phyloP scores from a whole-genome alignment of 2,797 vertebrate species.

The Limosa lapponica region DNA sequence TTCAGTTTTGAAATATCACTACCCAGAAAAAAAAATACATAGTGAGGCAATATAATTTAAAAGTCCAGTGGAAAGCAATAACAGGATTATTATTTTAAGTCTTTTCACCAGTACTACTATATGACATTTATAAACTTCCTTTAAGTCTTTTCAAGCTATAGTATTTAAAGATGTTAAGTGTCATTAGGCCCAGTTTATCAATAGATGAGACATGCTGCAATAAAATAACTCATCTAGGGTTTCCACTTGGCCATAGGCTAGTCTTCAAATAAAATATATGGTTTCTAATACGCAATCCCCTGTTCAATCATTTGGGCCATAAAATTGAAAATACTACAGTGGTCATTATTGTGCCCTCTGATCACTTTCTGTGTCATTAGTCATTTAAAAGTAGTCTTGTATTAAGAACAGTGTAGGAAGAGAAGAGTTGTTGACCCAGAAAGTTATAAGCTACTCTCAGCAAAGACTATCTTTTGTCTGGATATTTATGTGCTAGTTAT shows the following conservation, averaged over 20 bases:
- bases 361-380: background rate
- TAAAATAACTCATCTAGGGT: background rate
- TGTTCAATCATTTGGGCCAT: background rate
- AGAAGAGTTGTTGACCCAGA: background rate
- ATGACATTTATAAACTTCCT: background rate
- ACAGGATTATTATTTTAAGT: background rate
- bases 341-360: constrained; percentile 30
- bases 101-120: background rate
- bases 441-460: background rate
- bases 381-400: background rate
- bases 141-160: background rate
- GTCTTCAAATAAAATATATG: constrained; percentile 16
- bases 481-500: constrained; percentile 10
- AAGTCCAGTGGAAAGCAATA: background rate
- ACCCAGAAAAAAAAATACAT: background rate
- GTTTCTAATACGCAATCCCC: background rate
- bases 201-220: background rate
- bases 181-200: background rate
- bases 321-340: constrained; percentile 7
- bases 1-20: background rate
- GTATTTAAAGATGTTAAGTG: background rate
- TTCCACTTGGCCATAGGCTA: background rate
- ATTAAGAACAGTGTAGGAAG: background rate
- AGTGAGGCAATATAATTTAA: background rate
- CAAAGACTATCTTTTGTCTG: background rate